phyloP scores from a whole-genome alignment of 2,113 vertebrate species.

The Argyrosomus japonicus region DNA sequence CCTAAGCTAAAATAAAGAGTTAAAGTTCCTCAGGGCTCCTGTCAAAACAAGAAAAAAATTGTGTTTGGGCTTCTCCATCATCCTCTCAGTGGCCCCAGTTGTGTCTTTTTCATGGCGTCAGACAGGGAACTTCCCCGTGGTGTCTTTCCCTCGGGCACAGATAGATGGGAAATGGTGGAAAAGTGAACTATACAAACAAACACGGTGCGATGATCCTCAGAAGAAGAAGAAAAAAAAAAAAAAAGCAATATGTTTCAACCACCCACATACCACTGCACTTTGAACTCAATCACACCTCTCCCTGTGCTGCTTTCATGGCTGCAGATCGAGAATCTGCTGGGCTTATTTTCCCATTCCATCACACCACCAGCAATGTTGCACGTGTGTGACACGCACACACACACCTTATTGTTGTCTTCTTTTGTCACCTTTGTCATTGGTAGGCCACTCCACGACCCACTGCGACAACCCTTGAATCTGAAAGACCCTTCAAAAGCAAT shows the following conservation, averaged over 20 bases:
- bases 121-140: conserved; percentile 6
- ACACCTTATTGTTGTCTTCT: conserved; percentile 37
- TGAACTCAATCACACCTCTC: conserved; percentile 75
- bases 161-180: conserved; percentile 18
- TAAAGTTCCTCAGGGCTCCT: neutral
- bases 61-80: conserved; percentile 2
- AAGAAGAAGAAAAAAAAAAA: neutral
- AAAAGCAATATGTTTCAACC: conserved; percentile 57
- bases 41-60: neutral
- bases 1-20: neutral
- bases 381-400: conserved; percentile 8
- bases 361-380: conserved; percentile 31
- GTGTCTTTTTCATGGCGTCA: conserved; percentile 12
- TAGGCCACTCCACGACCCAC: conserved; percentile 52
- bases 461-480: conserved; percentile 59
- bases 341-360: conserved; percentile 48
- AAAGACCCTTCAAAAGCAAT: conserved; percentile 64
- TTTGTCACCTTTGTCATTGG: conserved; percentile 70
- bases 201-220: neutral
- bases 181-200: conserved; percentile 34
- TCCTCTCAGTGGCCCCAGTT: neutral
- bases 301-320: conserved; percentile 32
- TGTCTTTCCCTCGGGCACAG: conserved; percentile 11
- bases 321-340: conserved; percentile 36
- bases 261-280: conserved; percentile 47